phyloP scores from a whole-genome alignment of 1,140 invertebrate species.

The Habropoda laboriosa region DNA sequence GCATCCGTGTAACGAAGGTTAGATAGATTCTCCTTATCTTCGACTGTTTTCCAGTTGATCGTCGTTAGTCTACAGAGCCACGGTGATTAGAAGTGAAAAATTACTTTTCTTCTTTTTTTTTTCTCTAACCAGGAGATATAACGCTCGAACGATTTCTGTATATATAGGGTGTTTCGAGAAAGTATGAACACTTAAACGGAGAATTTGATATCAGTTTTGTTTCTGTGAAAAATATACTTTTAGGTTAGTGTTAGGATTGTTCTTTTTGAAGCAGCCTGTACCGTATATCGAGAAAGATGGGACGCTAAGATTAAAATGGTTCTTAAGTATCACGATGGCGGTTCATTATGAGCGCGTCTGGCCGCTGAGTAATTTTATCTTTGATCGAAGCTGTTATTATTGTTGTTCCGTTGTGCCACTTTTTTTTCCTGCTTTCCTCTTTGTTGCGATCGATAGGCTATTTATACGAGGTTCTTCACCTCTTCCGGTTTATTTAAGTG shows the following conservation, averaged over 20 bases:
- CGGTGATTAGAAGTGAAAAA: neutral
- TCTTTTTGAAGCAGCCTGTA: too few species aligned
- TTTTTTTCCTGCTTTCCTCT: neutral
- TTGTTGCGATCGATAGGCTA: neutral
- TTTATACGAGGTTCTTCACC: conserved; percentile 23
- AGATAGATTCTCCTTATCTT: neutral
- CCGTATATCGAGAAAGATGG: neutral
- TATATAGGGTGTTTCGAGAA: too few species aligned
- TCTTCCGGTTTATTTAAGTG: neutral
- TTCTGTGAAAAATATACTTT: too few species aligned
- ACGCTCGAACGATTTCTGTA: too few species aligned
- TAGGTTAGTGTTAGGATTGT: too few species aligned
- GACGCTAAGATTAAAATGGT: neutral
- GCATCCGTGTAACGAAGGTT: neutral
- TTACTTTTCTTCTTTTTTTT: neutral
- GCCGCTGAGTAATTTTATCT: neutral
- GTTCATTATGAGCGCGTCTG: neutral
- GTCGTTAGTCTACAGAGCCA: neutral
- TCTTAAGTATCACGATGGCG: too few species aligned
- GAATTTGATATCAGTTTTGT: too few species aligned
- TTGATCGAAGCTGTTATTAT: conserved; percentile 5
- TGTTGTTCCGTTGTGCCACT: neutral
- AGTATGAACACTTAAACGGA: too few species aligned
- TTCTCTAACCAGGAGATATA: too few species aligned
- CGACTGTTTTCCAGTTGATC: neutral